Evolutionary conservation across 2,797 vertebrate species (phyloP).

Genomic region (Melanotaenia parkinsoni): DNA sequence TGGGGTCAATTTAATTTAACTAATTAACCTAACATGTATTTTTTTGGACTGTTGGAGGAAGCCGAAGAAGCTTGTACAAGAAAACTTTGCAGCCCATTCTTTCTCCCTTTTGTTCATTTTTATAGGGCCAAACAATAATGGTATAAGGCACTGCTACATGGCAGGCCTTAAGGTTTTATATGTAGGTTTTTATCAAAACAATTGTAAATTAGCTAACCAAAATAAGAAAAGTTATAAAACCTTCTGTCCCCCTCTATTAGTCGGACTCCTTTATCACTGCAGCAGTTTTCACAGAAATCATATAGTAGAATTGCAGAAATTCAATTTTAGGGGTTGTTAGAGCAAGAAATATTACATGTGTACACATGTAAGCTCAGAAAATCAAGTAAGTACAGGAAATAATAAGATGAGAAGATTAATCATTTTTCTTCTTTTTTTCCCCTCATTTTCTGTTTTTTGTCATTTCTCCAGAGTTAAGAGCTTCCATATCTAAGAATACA

Average conservation of each 20-base stretch:
- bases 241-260: background rate
- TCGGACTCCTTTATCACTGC: conserved; percentile 2
- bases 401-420: background rate
- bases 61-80: too few relatives aligned
- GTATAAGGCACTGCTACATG: conserved; percentile 14
- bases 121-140: background rate
- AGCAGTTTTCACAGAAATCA: conserved; percentile 21
- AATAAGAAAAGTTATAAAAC: conserved; percentile 10
- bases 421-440: background rate
- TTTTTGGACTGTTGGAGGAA: too few relatives aligned
- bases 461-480: conserved; percentile 24
- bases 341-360: background rate
- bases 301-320: conserved; percentile 19
- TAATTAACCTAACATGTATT: too few relatives aligned
- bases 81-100: background rate
- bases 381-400: background rate
- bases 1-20: too few relatives aligned
- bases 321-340: background rate
- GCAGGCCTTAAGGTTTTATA: conserved; percentile 19
- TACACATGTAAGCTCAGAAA: background rate
- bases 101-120: background rate
- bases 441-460: conserved; percentile 11
- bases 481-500: conserved; percentile 21
- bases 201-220: conserved; percentile 7
- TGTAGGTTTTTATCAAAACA: background rate